These are phyloP conservation scores for Amazona guildingii DNA, from an alignment of 2,113 vertebrate genomes.

Conservation along the genomic window DNA sequence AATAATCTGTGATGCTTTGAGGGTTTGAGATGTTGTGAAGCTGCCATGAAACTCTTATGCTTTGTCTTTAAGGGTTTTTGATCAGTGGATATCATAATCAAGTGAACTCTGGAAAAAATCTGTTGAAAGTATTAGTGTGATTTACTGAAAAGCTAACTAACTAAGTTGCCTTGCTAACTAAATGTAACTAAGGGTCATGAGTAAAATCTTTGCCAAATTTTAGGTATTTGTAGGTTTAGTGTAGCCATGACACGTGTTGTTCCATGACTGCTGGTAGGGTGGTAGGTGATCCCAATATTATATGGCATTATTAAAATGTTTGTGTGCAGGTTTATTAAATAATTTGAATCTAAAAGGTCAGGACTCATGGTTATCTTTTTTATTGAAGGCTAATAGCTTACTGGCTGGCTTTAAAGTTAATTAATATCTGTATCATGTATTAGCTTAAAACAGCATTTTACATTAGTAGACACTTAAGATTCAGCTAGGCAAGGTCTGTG, in stretches of 20 bases:
- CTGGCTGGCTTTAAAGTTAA: background rate
- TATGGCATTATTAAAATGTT: background rate
- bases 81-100: background rate
- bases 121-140: background rate
- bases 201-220: background rate
- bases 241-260: background rate
- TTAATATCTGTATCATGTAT: background rate
- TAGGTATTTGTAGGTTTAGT: background rate
- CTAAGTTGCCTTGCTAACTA: background rate
- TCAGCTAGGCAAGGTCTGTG: background rate
- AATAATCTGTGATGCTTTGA: background rate
- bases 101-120: background rate
- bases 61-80: background rate
- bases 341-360: background rate
- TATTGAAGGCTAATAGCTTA: background rate
- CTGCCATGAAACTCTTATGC: background rate
- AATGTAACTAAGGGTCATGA: background rate
- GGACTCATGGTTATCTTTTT: rapidly evolving
- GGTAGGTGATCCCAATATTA: background rate
- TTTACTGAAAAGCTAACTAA: background rate
- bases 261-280: background rate
- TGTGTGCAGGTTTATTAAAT: background rate
- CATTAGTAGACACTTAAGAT: background rate
- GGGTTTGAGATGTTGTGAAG: background rate
- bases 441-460: background rate